Conservation (phyloP, 2,888 invertebrate species). For the Meganola albula region DNA sequence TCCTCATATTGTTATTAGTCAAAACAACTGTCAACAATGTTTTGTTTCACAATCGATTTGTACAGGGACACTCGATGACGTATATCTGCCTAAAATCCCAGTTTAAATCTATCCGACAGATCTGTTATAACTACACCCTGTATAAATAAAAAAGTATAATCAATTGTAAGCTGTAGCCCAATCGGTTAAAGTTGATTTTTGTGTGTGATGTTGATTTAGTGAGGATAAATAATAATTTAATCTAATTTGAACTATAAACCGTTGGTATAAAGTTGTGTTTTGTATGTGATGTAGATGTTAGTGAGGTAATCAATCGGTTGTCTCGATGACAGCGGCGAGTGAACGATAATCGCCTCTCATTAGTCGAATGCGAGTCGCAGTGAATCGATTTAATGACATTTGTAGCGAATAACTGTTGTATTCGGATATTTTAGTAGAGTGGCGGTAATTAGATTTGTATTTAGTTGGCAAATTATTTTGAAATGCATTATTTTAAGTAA, state of each 20-base stretch:
- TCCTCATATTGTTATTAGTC: conserved; percentile 29
- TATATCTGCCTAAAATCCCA: conserved; percentile 53
- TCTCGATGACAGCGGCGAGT: conserved; percentile 55
- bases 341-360: conserved; percentile 60
- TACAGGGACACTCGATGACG: conserved; percentile 46
- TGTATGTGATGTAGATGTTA: conserved; percentile 11
- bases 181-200: too few relatives aligned
- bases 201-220: too few relatives aligned
- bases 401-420: conserved; percentile 31
- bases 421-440: conserved; percentile 28
- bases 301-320: conserved; percentile 50
- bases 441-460: conserved; percentile 20
- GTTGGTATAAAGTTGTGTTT: conserved; percentile 20
- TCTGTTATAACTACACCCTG: conserved; percentile 31
- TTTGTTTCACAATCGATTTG: conserved; percentile 39
- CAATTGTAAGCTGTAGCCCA: too few relatives aligned
- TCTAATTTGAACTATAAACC: conserved; percentile 13
- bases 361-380: conserved; percentile 40
- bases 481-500: too few relatives aligned
- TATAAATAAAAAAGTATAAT: conserved; percentile 2
- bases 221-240: too few relatives aligned
- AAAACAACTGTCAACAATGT: conserved; percentile 37
- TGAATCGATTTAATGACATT: conserved; percentile 47
- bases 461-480: conserved; percentile 12
- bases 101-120: conserved; percentile 62